Evolutionary conservation across 2,797 vertebrate genomes (phyloP).

Genomic region (Falco biarmicus): DNA sequence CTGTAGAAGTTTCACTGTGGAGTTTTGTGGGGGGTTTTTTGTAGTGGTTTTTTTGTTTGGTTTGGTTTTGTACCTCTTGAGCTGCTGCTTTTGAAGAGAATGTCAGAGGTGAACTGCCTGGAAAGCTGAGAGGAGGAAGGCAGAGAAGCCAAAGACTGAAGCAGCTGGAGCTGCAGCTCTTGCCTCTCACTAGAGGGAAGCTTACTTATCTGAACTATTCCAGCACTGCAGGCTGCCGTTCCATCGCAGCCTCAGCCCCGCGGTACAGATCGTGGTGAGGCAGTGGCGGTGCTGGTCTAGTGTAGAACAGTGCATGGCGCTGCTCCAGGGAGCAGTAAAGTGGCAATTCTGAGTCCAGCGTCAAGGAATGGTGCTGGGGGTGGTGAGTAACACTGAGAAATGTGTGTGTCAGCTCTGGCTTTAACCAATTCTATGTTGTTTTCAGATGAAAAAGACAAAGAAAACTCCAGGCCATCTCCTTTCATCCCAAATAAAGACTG

Average conservation of each 20-base stretch:
- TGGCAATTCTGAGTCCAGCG: background rate
- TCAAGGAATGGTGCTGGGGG: background rate
- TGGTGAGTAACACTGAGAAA: accelerated
- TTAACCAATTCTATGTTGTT: background rate
- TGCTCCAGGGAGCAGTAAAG: background rate
- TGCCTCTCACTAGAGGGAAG: background rate
- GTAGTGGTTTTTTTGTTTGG: no score
- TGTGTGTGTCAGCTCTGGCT: background rate
- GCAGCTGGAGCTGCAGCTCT: background rate
- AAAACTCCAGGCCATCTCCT: background rate
- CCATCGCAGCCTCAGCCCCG: background rate
- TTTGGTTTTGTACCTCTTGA: background rate
- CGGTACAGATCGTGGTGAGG: accelerated
- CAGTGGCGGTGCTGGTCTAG: background rate
- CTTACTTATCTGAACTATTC: background rate
- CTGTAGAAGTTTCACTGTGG: background rate
- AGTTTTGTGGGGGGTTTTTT: background rate
- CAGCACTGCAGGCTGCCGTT: background rate
- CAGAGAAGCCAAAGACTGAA: background rate
- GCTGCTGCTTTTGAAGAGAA: background rate
- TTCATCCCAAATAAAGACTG: background rate
- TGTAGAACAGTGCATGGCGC: accelerated
- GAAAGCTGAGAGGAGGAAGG: background rate
- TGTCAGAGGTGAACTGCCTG: background rate
- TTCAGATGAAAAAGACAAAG: conserved; percentile 59